phyloP scores from a whole-genome alignment of 2,113 vertebrate species.

The Alethe diademata region DNA sequence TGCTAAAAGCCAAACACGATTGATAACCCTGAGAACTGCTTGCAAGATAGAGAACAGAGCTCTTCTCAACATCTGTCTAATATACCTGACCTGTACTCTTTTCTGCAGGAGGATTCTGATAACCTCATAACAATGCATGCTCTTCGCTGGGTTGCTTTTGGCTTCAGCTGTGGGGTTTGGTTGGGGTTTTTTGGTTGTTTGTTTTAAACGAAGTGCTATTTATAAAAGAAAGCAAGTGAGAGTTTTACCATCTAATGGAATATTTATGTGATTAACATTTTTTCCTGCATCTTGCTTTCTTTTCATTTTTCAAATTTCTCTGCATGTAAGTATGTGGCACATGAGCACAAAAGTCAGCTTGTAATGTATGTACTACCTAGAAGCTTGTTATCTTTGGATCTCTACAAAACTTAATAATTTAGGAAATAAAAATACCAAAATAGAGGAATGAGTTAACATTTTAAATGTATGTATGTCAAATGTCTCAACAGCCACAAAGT shows the following conservation, averaged over 20 bases:
- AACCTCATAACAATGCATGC: neutral
- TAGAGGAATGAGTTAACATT: slow-evolving; percentile 1
- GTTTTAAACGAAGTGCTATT: neutral
- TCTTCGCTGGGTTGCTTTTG: neutral
- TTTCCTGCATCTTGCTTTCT: neutral
- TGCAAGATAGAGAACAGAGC: neutral
- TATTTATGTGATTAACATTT: neutral
- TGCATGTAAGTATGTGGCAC: neutral
- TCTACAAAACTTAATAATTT: neutral
- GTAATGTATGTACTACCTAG: neutral
- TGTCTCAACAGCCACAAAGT: neutral
- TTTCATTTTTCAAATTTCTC: neutral
- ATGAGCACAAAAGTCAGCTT: neutral
- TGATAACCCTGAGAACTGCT: neutral
- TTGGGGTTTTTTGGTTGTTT: neutral
- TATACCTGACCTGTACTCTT: neutral
- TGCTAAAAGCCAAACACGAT: neutral
- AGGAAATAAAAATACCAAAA: slow-evolving; percentile 41
- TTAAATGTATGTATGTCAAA: neutral
- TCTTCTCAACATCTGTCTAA: neutral
- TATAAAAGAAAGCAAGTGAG: neutral
- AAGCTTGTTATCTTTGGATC: neutral
- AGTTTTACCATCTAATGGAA: neutral
- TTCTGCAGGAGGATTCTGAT: neutral
- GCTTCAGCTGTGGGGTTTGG: neutral